Base-by-base conservation (phyloP, 2,113 vertebrate genomes). In the Saccopteryx bilineata region DNA sequence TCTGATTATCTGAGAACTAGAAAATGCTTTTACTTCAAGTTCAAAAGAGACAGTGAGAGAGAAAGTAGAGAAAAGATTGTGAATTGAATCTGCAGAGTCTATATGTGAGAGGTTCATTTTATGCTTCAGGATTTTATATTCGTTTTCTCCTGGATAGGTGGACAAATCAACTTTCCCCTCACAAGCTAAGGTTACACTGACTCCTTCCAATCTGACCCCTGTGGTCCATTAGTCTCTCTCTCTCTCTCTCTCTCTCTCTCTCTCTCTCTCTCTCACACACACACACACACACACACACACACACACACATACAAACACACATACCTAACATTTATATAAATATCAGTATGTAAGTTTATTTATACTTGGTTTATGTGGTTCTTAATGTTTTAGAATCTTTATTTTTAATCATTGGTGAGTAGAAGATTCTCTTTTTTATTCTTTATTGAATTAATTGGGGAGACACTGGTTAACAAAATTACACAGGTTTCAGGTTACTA, bases 21-120 rank as follows among this genome's bases (percentile, higher is more conserved):
- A 46, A 78, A 93, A 75, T 50, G 24, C 48, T 78, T 92, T 75
- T 6, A 26, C 46, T 82, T 95, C 24, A 21, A 71, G 68, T 93
- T 96, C 76, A 83, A 90, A 58, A 87, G 81, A 93, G 39, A 94
- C 14, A 18, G 69, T 9, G 33, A 93, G 61, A 68, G 93, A 92
- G 46, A 84, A 75, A 80, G 66, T 11, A 31, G 15, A 63, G 65
- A 72, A 87, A 72, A 87, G 50, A 91, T 4, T 26, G 17, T 85
- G 90, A 94, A 92, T 13, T 75, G 65, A 90, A 95, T 92, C 56
- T 75, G 71, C 28, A 52, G 33, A 81, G n/a, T 74, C 46, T 21
- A 7, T 21, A 18, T 46, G 50, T 52, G 74, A 75, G 33, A 79
- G 28, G 33, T 63, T 93, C 63, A 54, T 76, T 76, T 82, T 56